Conservation (phyloP, 2,888 invertebrate genomes). For the Cryptocheilus praepositus region DNA sequence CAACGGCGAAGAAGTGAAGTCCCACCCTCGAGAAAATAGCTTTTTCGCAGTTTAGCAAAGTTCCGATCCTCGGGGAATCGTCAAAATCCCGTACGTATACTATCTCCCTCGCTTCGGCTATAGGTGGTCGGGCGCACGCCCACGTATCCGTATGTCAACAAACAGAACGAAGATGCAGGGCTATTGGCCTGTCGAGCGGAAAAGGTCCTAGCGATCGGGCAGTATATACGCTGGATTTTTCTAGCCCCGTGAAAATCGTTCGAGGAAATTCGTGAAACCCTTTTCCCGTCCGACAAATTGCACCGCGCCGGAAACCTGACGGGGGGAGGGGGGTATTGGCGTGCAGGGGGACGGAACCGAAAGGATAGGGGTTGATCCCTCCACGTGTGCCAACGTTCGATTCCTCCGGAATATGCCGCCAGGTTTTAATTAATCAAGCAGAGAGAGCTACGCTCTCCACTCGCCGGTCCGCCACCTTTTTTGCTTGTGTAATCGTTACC, state of each 20-base stretch:
- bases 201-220: conserved; percentile 41
- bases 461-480: conserved; percentile 26
- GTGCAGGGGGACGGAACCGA: not conserved
- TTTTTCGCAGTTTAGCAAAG: too few species aligned
- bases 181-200: conserved; percentile 5
- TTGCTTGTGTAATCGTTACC: conserved; percentile 43
- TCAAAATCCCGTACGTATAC: not conserved
- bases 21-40: too few species aligned
- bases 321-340: conserved; percentile 13
- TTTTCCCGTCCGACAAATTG: conserved; percentile 58
- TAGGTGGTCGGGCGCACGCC: not conserved
- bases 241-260: conserved; percentile 49
- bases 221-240: conserved; percentile 29
- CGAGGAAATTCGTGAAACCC: conserved; percentile 53
- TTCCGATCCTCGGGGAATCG: not conserved
- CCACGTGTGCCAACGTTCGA: conserved; percentile 57
- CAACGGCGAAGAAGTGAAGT: too few species aligned
- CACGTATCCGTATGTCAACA: not conserved
- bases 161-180: conserved; percentile 3
- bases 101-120: too few species aligned
- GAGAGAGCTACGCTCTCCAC: conserved; percentile 31
- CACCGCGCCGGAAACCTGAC: conserved; percentile 48
- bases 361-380: conserved; percentile 21
- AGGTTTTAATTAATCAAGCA: conserved; percentile 65
- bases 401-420: conserved; percentile 54